These are phyloP conservation scores for Lasioglossum albipes DNA, from an alignment of 1,140 invertebrate species.

Conservation along the genomic window DNA sequence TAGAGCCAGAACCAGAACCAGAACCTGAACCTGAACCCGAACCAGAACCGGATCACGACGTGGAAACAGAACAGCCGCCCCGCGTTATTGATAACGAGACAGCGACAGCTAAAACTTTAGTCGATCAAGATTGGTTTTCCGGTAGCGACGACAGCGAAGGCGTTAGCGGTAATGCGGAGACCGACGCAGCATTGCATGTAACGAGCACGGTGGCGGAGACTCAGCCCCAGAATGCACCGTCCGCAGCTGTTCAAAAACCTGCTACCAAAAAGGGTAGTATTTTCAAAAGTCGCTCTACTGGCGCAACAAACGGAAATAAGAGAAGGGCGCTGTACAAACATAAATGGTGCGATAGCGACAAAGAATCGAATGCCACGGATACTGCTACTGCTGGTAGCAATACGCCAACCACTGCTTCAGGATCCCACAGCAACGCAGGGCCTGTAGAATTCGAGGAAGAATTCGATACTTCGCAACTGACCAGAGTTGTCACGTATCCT, in stretches of 20 bases:
- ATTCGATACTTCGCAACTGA: constrained; percentile 82
- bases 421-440: constrained; percentile 59
- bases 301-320: constrained; percentile 88
- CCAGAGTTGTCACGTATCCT: constrained; percentile 84
- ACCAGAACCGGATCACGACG: constrained; percentile 33
- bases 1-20: constrained; percentile 60
- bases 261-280: constrained; percentile 90
- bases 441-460: constrained; percentile 79
- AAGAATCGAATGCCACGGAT: constrained; percentile 73
- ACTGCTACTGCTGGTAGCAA: constrained; percentile 54
- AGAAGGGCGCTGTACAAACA: constrained; percentile 91
- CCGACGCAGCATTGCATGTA: constrained; percentile 55
- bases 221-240: constrained; percentile 38
- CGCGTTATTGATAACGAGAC: constrained; percentile 52
- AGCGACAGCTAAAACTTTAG: constrained; percentile 69
- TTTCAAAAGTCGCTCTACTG: constrained; percentile 90
- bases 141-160: constrained; percentile 78
- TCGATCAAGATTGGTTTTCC: constrained; percentile 79
- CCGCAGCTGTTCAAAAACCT: constrained; percentile 64
- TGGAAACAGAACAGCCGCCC: constrained; percentile 40
- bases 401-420: constrained; percentile 64
- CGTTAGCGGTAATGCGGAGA: constrained; percentile 64
- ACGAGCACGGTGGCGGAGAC: constrained; percentile 57
- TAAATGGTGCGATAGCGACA: constrained; percentile 90
- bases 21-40: constrained; percentile 25